Evolutionary conservation across 2,113 vertebrate genomes (phyloP).

Genomic region (Equus quagga): DNA sequence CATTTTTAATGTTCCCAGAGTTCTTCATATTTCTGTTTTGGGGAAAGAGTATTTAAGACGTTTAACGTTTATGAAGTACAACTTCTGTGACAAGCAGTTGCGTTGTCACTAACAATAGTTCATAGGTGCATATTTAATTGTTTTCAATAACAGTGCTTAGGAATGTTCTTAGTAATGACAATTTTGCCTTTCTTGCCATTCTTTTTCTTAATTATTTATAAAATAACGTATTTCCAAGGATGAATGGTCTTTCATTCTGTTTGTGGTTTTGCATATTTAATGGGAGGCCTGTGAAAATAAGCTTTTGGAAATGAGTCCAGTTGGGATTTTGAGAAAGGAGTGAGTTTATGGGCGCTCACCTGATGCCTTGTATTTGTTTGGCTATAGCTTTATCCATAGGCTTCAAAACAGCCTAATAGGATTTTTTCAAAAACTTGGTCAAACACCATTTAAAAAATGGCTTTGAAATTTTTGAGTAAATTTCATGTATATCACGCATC

Average conservation of each 20-base stretch:
- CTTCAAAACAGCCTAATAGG: slow-evolving; percentile 31
- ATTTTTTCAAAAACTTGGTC: background rate
- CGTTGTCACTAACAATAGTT: background rate
- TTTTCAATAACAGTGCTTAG: slow-evolving; percentile 14
- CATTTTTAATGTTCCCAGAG: slow-evolving; percentile 25
- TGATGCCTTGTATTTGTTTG: slow-evolving; percentile 6
- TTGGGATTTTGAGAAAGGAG: slow-evolving; percentile 58
- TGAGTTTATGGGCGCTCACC: slow-evolving; percentile 7
- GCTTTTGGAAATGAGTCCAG: slow-evolving; percentile 51
- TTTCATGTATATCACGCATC: background rate
- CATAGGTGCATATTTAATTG: background rate
- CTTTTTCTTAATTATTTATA: slow-evolving; percentile 24
- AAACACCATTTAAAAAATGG: slow-evolving; percentile 20
- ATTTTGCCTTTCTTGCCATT: slow-evolving; percentile 13
- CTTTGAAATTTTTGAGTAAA: slow-evolving; percentile 27
- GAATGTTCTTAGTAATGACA: background rate
- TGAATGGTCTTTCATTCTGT: slow-evolving; percentile 26
- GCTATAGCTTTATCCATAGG: slow-evolving; percentile 3
- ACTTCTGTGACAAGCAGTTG: background rate
- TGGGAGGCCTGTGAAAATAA: slow-evolving; percentile 54
- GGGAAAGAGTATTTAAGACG: background rate
- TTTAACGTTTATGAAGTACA: background rate
- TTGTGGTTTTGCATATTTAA: slow-evolving; percentile 64
- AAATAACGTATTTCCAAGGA: slow-evolving; percentile 29
- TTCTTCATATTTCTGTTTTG: slow-evolving; percentile 42